Evolutionary conservation across 2,888 invertebrate genomes (phyloP).

Genomic region (Myathropa florea): DNA sequence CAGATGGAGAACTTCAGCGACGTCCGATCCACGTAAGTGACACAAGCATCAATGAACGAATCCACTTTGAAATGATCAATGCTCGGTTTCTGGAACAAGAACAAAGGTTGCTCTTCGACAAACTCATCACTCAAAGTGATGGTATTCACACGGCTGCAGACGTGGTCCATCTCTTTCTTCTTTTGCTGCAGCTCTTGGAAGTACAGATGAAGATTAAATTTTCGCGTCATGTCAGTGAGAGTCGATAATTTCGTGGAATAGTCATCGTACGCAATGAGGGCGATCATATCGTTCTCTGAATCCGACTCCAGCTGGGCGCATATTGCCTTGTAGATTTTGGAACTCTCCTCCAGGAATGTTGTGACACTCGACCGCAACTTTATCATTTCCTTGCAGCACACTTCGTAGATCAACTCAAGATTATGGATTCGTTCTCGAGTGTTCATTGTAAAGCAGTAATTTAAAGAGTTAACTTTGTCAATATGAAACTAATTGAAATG

Average conservation of each 20-base stretch:
- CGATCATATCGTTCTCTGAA: conserved; percentile 4
- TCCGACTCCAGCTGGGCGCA: conserved; percentile 33
- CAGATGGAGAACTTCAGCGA: conserved; percentile 55
- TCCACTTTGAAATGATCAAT: conserved; percentile 44
- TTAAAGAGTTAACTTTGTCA: conserved; percentile 43
- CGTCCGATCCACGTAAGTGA: conserved; percentile 45
- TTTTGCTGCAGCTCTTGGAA: conserved; percentile 55
- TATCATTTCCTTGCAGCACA: conserved; percentile 62
- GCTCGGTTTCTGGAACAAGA: conserved; percentile 46
- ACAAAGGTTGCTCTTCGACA: conserved; percentile 9
- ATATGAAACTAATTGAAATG: conserved; percentile 1
- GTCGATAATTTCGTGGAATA: conserved; percentile 54
- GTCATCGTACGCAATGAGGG: conserved; percentile 57
- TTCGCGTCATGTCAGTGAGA: conserved; percentile 55
- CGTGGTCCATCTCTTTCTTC: conserved; percentile 35
- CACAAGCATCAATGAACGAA: conserved; percentile 52
- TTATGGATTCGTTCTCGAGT: conserved; percentile 56
- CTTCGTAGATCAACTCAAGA: conserved; percentile 59
- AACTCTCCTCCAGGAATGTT: conserved; percentile 55
- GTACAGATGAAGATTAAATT: conserved; percentile 61
- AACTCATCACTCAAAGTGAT: not conserved
- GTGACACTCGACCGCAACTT: conserved; percentile 52
- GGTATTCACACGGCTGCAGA: conserved; percentile 31
- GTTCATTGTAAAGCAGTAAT: conserved; percentile 46
- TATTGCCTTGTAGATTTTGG: conserved; percentile 39